Percentiles rank a stretch among this genome's conserved stretches.
These are phyloP conservation scores for Nyctibius grandis DNA, from an alignment of 2,797 vertebrate genomes.

Conservation along the genomic window DNA sequence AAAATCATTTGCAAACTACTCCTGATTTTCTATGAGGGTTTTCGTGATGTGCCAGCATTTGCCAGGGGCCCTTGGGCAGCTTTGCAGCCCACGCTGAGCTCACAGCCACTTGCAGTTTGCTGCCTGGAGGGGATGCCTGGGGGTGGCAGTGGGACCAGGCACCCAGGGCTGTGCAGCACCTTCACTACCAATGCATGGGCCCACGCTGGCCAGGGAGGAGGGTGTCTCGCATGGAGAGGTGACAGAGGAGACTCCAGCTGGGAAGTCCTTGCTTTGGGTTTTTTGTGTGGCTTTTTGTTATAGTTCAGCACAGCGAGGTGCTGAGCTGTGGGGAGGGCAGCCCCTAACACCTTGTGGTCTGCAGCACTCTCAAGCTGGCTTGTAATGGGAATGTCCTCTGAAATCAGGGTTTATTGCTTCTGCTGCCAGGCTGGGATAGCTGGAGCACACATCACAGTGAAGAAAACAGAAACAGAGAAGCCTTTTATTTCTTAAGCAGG, in stretches of 20 bases:
- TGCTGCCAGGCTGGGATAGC: neutral
- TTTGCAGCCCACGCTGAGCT: neutral
- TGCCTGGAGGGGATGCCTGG: neutral
- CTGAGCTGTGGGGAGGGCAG: neutral
- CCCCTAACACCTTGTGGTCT: neutral
- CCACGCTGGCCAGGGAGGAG: fast-evolving
- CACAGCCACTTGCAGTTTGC: fast-evolving
- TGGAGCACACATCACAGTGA: neutral
- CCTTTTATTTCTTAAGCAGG: neutral
- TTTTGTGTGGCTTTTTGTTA: neutral
- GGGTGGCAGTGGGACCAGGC: fast-evolving
- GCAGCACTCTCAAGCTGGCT: neutral
- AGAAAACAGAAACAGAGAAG: neutral
- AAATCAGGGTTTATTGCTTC: neutral
- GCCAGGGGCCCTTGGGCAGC: neutral
- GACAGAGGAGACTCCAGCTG: neutral
- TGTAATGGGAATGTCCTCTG: neutral
- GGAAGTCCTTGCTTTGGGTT: fast-evolving
- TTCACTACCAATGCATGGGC: fast-evolving
- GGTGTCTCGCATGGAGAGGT: neutral
- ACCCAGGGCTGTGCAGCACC: neutral
- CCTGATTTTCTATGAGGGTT: neutral
- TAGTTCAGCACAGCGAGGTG: fast-evolving
- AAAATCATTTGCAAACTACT: neutral
- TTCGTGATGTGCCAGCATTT: neutral